These are phyloP conservation scores for Drosophila greeni DNA, from an alignment of 2,888 invertebrate species.

Conservation along the genomic window DNA sequence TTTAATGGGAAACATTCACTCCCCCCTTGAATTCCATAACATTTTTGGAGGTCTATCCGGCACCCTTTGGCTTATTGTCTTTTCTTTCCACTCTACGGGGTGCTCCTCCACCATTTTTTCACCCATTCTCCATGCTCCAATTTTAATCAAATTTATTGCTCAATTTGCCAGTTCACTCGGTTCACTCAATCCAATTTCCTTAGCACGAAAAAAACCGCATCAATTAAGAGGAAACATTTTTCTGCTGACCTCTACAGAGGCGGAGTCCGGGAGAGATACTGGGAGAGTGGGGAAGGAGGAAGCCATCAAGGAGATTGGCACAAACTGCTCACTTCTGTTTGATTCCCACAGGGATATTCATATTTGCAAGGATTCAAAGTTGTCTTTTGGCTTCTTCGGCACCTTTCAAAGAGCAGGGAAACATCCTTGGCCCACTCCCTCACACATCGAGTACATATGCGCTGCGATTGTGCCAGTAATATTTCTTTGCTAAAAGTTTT, in stretches of 20 bases:
- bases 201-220: constrained; percentile 19
- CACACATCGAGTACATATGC: constrained; percentile 12
- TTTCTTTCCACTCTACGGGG: not conserved
- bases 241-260: constrained; percentile 29
- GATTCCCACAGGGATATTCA: constrained; percentile 19
- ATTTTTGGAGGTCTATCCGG: not conserved
- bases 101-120: not conserved
- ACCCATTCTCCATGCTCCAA: constrained; percentile 11
- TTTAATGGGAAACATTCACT: not conserved
- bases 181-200: constrained; percentile 41
- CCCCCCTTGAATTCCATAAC: not conserved
- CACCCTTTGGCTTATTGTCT: not conserved
- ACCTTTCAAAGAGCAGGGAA: constrained; percentile 13
- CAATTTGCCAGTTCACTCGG: constrained; percentile 43
- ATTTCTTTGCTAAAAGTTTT: constrained; percentile 53
- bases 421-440: constrained; percentile 6
- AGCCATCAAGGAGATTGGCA: constrained; percentile 32
- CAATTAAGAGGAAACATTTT: constrained; percentile 49
- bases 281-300: not conserved
- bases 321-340: constrained; percentile 34
- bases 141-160: constrained; percentile 46
- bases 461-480: constrained; percentile 44
- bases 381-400: constrained; percentile 4
- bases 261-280: not conserved
- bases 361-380: constrained; percentile 10